Conservation (phyloP, 64 coral and sea anemone species). For the Montipora sp. region DNA sequence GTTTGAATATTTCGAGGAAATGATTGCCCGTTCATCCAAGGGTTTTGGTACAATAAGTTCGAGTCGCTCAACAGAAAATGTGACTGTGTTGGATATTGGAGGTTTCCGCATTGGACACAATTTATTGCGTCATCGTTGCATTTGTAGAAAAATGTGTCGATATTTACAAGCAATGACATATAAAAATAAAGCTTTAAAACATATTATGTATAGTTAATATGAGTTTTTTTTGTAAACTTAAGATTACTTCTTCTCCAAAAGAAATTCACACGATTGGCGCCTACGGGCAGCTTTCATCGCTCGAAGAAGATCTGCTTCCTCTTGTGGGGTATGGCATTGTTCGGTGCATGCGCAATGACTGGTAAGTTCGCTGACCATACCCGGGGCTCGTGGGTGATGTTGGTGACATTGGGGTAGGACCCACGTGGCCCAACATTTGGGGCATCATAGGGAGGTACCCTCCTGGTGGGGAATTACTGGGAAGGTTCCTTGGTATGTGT, state of each 20-base stretch:
- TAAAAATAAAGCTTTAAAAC: not conserved
- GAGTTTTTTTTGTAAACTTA: not conserved
- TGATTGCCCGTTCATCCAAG: too few species aligned
- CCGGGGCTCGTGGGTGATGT: conserved; percentile 54
- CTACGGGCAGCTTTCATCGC: conserved; percentile 41
- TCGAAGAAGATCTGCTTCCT: conserved; percentile 43
- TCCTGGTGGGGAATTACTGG: conserved; percentile 15
- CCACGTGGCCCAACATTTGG: conserved; percentile 59
- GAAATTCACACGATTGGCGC: not conserved
- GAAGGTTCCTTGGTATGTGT: conserved; percentile 36
- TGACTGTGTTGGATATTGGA: not conserved
- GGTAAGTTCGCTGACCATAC: conserved; percentile 60
- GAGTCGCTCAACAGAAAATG: too few species aligned
- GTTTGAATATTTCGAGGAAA: too few species aligned
- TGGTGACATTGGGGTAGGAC: conserved; percentile 24
- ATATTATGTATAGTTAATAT: not conserved
- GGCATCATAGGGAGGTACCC: conserved; percentile 56
- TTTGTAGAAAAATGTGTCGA: not conserved
- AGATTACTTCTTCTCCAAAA: not conserved
- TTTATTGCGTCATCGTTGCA: not conserved
- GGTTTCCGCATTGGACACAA: not conserved
- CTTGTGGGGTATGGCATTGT: conserved; percentile 44
- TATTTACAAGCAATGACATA: not conserved
- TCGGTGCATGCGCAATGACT: conserved; percentile 53
- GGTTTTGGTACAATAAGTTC: too few species aligned